Evolutionary conservation across 2,113 vertebrate species (phyloP), one percentile per base, ranked within the genome.

Genomic region (Ancistrus triradiatus): DNA sequence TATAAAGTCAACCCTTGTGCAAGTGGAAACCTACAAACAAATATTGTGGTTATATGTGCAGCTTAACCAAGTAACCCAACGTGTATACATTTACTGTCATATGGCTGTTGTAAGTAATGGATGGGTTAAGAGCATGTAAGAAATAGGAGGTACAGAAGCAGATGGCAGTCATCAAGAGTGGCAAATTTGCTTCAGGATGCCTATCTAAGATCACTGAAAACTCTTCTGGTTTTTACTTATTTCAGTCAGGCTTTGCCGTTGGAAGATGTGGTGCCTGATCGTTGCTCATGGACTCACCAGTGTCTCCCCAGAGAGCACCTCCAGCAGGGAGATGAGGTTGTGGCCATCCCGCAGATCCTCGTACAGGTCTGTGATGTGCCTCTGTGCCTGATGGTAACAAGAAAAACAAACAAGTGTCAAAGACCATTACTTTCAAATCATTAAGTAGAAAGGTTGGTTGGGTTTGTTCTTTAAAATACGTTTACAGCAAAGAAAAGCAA

Each of bases 271-370:
- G n/a, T n/a, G n/a, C n/a, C n/a, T n/a, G n/a, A n/a, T n/a, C n/a
- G n/a, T n/a, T n/a, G 62, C 52, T 33, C 1, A 44, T 22, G 14
- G 38, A 73, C 92, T 85, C 77, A 93, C 92, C 94, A 98, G 86
- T 0, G 91, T 95, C 77, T 95, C 92, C 72, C 94, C 95, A 0
- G 95, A 98, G 70, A 97, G 92, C 67, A 97, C 94, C 83, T 97
- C 95, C 87, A 97, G 90, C 75, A 98, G 86, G 1, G 94, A 97
- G 86, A 97, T 95, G 78, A 97, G 93, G 79, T 92, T 97, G 90
- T 97, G 94, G 74, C 95, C 95, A 86, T 97, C 94, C 7, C 94
- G 82, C 68, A 98, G 92, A 80, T 98, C 94, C 76, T 98, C 95
- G 6, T 97, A 97, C 47, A 98, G 84, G 80, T 98, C 95, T 7